A percentile compares a stretch with the other conserved stretches of the same genome.
Evolutionary conservation across 2,888 invertebrate genomes (phyloP).

Genomic region (Amiota communis): DNA sequence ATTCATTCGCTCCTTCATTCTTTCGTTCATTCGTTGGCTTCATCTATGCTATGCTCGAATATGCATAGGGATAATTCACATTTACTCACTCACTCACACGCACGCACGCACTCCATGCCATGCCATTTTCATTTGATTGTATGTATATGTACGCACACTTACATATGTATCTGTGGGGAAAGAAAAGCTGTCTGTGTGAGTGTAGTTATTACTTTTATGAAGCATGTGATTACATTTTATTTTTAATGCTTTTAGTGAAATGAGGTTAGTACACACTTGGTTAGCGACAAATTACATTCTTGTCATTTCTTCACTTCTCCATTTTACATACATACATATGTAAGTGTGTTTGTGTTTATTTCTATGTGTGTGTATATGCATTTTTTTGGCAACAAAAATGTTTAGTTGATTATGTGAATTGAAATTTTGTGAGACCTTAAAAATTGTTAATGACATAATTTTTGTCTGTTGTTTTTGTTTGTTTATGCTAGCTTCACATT

Average conservation of each 20-base stretch:
- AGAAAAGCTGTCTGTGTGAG: conserved; percentile 32
- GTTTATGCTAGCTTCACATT: background rate
- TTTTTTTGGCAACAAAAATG: conserved; percentile 12
- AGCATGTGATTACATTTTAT: conserved; percentile 67
- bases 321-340: background rate
- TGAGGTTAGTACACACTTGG: conserved; percentile 67
- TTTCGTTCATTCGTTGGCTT: background rate
- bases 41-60: conserved; percentile 24
- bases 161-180: background rate
- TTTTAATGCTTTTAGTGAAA: conserved; percentile 66
- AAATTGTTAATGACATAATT: conserved; percentile 25
- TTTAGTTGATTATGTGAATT: conserved; percentile 9
- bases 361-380: background rate
- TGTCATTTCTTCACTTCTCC: conserved; percentile 27
- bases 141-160: background rate
- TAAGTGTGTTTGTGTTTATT: background rate
- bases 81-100: background rate
- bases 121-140: conserved; percentile 9
- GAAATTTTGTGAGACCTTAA: conserved; percentile 22
- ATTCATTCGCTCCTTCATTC: background rate
- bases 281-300: conserved; percentile 65
- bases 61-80: conserved; percentile 12
- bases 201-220: conserved; percentile 69
- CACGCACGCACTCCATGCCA: background rate
- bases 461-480: background rate